Percentiles rank a stretch among this genome's conserved stretches.
Conservation (phyloP, 2,797 vertebrate species). For the Hoplostethus mediterraneus region DNA sequence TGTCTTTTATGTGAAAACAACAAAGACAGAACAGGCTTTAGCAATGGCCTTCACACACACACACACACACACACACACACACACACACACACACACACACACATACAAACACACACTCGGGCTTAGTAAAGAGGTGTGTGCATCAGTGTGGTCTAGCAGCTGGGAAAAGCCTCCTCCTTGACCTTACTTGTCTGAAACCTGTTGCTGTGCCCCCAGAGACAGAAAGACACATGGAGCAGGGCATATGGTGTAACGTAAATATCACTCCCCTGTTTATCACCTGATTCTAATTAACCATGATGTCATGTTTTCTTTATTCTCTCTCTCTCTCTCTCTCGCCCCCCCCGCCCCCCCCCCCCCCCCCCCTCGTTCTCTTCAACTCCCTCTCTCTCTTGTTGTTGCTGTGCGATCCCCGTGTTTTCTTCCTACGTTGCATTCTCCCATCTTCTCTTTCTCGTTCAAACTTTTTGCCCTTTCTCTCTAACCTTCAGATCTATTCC, state of each 20-base stretch:
- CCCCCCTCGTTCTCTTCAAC: constrained; percentile 33
- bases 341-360: too few relatives aligned
- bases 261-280: constrained; percentile 82
- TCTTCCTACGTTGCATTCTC: neutral
- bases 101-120: neutral
- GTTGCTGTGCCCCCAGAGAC: constrained; percentile 75
- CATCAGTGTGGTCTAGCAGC: constrained; percentile 78
- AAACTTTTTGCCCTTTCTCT: constrained; percentile 37
- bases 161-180: constrained; percentile 81
- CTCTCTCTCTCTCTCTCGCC: constrained; percentile 40
- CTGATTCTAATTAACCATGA: constrained; percentile 88
- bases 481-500: constrained; percentile 59
- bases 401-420: constrained; percentile 34
- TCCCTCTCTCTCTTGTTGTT: constrained; percentile 26
- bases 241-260: constrained; percentile 85
- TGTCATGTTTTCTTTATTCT: constrained; percentile 80
- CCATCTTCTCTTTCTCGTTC: constrained; percentile 11
- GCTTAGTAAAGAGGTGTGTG: constrained; percentile 51
- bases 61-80: constrained; percentile 8
- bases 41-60: constrained; percentile 34
- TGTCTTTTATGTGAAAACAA: constrained; percentile 72
- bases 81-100: constrained; percentile 2
- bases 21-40: constrained; percentile 68
- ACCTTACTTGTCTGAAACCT: constrained; percentile 80
- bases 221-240: constrained; percentile 72